These are phyloP conservation scores for Neosilurus hyrtlii DNA, from an alignment of 2,797 vertebrate species.

Conservation along the genomic window DNA sequence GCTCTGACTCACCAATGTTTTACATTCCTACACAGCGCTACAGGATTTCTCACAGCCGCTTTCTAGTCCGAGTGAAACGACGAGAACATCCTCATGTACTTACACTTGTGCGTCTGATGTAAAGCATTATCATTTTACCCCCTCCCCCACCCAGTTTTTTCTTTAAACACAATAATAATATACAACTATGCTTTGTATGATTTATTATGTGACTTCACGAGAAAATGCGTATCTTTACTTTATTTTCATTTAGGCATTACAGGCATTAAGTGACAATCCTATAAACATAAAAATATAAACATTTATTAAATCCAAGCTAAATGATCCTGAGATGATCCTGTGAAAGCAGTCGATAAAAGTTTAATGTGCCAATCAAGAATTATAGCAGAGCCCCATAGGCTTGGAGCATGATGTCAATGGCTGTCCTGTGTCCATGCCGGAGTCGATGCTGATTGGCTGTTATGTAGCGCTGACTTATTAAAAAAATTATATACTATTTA, in stretches of 20 bases:
- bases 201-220: too few species aligned
- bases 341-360: not conserved
- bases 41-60: not conserved
- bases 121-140: not conserved
- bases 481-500: too few species aligned
- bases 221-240: not conserved
- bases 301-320: not conserved
- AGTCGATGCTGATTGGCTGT: too few species aligned
- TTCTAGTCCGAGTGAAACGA: not conserved
- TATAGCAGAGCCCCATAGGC: not conserved
- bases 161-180: not conserved
- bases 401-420: too few species aligned
- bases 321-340: not conserved
- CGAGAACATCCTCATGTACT: not conserved
- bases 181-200: too few species aligned
- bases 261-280: not conserved
- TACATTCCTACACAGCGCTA: not conserved
- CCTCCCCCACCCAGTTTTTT: not conserved
- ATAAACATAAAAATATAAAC: not conserved
- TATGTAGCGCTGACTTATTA: too few species aligned
- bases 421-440: too few species aligned
- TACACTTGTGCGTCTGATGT: not conserved
- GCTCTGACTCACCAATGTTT: not conserved
- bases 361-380: not conserved
- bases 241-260: not conserved